Evolutionary conservation across 1,140 invertebrate genomes (phyloP).

Genomic region (Pollicipes pollicipes): DNA sequence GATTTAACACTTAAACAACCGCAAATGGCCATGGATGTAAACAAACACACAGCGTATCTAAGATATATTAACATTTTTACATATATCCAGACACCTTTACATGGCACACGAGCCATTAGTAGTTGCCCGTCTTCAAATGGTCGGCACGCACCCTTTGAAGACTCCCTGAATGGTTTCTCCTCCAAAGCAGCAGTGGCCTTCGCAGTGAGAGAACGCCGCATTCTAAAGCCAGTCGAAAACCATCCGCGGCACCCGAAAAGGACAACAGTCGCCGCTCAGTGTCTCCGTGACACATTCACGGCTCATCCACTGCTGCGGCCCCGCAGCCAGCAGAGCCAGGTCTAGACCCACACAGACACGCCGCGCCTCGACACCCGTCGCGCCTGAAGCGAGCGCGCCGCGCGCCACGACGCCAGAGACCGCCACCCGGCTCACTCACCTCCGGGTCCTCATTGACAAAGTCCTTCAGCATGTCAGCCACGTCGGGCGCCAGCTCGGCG

Average conservation of each 20-base stretch:
- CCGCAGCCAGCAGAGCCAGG: too few relatives aligned
- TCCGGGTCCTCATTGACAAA: neutral
- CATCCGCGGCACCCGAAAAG: too few relatives aligned
- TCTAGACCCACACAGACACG: too few relatives aligned
- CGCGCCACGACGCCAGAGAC: neutral
- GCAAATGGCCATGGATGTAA: too few relatives aligned
- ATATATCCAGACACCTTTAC: too few relatives aligned
- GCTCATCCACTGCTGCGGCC: neutral
- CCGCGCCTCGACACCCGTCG: neutral
- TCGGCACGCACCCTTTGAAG: neutral
- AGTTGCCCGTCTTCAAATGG: too few relatives aligned
- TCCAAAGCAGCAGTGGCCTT: neutral
- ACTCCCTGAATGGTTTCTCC: neutral
- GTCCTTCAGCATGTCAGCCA: neutral
- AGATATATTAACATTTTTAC: too few relatives aligned
- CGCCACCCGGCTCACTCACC: neutral
- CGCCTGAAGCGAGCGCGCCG: too few relatives aligned
- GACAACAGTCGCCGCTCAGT: too few relatives aligned
- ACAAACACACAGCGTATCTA: too few relatives aligned
- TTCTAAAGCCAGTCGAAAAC: neutral
- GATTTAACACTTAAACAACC: too few relatives aligned
- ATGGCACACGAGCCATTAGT: too few relatives aligned
- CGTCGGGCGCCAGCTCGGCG: neutral
- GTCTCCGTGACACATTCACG: neutral
- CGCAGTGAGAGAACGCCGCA: neutral